phyloP scores from a whole-genome alignment of 1,140 invertebrate genomes.

The Drosophila seguyi region DNA sequence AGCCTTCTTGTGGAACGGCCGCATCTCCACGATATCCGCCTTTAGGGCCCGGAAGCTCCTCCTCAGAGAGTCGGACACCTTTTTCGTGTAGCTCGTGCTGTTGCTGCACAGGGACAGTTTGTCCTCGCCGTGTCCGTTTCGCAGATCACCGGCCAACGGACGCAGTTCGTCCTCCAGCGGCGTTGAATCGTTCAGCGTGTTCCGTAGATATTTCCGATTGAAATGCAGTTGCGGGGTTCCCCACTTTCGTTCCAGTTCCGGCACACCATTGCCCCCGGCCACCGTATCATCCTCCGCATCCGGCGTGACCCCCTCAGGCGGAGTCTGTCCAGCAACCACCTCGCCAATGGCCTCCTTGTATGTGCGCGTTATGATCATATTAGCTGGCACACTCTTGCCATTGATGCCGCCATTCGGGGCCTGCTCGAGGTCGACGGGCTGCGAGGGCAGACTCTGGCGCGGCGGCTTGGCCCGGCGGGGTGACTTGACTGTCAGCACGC shows the following conservation, averaged over 20 bases:
- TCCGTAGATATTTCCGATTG: slow-evolving; percentile 78
- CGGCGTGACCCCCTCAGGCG: slow-evolving; percentile 13
- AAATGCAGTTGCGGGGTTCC: slow-evolving; percentile 81
- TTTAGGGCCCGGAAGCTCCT: slow-evolving; percentile 74
- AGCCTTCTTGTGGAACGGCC: slow-evolving; percentile 62
- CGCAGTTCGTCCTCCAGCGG: slow-evolving; percentile 54
- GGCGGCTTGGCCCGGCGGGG: slow-evolving; percentile 59
- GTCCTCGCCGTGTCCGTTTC: slow-evolving; percentile 52
- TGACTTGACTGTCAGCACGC: slow-evolving; percentile 69
- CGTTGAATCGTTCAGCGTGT: slow-evolving; percentile 41
- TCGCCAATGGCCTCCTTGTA: slow-evolving; percentile 70
- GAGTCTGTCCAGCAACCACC: neutral
- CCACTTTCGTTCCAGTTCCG: slow-evolving; percentile 72
- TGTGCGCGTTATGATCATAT: slow-evolving; percentile 77
- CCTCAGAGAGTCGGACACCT: slow-evolving; percentile 67
- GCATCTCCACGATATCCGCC: slow-evolving; percentile 69
- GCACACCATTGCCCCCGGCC: neutral
- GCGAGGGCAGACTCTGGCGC: slow-evolving; percentile 43
- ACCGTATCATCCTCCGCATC: slow-evolving; percentile 38
- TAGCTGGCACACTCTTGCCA: slow-evolving; percentile 69
- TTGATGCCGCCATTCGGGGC: slow-evolving; percentile 62
- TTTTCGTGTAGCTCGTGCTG: slow-evolving; percentile 75
- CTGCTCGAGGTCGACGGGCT: slow-evolving; percentile 61
- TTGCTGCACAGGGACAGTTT: slow-evolving; percentile 78
- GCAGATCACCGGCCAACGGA: slow-evolving; percentile 40